Conservation (phyloP, 2,797 vertebrate species). For the Distichodus sexfasciatus region DNA sequence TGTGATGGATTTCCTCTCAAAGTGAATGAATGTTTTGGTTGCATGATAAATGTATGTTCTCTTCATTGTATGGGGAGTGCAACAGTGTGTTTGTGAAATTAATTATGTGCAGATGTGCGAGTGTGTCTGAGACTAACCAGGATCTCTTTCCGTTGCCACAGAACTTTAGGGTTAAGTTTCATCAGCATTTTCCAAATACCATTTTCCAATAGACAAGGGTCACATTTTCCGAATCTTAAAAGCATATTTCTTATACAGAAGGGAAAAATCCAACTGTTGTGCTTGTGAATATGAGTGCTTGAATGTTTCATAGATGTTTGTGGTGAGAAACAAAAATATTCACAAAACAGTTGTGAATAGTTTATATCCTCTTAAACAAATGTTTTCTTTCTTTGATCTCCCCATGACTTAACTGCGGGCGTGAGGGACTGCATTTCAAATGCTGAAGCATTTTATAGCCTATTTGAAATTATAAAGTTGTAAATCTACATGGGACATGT, state of each 20-base stretch:
- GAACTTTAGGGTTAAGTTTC: slow-evolving; percentile 61
- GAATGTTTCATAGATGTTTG: background rate
- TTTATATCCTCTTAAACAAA: background rate
- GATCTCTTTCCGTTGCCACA: slow-evolving; percentile 48
- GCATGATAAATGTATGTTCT: slow-evolving; percentile 52
- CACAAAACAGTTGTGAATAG: too few relatives aligned
- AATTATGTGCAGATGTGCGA: slow-evolving; percentile 52
- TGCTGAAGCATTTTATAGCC: background rate
- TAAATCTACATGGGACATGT: background rate
- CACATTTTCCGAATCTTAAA: slow-evolving; percentile 33
- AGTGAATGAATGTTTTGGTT: slow-evolving; percentile 43
- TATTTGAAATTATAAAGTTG: too few relatives aligned
- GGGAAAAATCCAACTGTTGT: too few relatives aligned
- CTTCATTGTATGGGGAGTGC: slow-evolving; percentile 29
- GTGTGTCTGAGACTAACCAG: slow-evolving; percentile 63
- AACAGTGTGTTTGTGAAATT: slow-evolving; percentile 46
- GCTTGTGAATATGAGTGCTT: too few relatives aligned
- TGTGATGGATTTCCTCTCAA: slow-evolving; percentile 34
- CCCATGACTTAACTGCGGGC: background rate
- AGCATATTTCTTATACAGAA: background rate
- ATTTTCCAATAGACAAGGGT: slow-evolving; percentile 42
- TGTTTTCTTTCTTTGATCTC: background rate
- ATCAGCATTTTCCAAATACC: slow-evolving; percentile 61
- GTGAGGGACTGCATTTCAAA: background rate
- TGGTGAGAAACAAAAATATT: background rate